Evolutionary conservation across 2,797 vertebrate genomes (phyloP).

Genomic region (Alcedo quadribrachys): DNA sequence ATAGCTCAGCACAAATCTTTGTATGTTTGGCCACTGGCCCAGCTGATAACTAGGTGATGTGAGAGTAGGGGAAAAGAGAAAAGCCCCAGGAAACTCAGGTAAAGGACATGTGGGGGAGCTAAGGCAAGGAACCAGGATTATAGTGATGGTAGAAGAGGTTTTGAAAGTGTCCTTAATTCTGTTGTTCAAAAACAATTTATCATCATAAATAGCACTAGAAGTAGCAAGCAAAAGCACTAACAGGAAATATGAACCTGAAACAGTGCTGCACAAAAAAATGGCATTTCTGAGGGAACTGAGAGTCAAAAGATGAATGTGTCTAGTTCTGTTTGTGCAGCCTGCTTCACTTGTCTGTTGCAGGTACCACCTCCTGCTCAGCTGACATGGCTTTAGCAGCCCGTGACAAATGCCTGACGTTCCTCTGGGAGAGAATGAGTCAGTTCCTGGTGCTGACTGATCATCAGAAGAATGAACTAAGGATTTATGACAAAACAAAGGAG

Average conservation of each 20-base stretch:
- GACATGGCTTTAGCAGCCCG: conserved; percentile 82
- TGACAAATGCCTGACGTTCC: conserved; percentile 85
- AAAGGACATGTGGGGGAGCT: fast-evolving
- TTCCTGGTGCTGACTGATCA: conserved; percentile 81
- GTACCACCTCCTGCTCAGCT: conserved; percentile 85
- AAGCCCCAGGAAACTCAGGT: not conserved
- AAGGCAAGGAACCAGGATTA: not conserved
- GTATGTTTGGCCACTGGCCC: not conserved
- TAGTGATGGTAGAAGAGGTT: not conserved
- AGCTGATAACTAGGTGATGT: not conserved
- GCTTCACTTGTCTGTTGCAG: conserved; percentile 68
- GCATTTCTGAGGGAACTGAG: not conserved
- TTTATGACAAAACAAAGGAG: conserved; percentile 84
- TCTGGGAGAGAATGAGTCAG: conserved; percentile 82
- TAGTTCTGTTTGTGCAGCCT: not conserved
- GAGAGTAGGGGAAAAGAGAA: not conserved
- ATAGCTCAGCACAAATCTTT: not conserved
- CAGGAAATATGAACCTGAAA: not conserved
- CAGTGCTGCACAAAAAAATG: not conserved
- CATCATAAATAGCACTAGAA: not conserved
- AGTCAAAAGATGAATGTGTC: not conserved
- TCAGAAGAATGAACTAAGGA: conserved; percentile 84
- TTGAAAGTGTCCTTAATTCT: not conserved
- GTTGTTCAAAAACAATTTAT: not conserved
- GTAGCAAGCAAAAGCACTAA: not conserved